These are phyloP conservation scores for Dione juno DNA, from an alignment of 2,888 invertebrate genomes.

Conservation along the genomic window DNA sequence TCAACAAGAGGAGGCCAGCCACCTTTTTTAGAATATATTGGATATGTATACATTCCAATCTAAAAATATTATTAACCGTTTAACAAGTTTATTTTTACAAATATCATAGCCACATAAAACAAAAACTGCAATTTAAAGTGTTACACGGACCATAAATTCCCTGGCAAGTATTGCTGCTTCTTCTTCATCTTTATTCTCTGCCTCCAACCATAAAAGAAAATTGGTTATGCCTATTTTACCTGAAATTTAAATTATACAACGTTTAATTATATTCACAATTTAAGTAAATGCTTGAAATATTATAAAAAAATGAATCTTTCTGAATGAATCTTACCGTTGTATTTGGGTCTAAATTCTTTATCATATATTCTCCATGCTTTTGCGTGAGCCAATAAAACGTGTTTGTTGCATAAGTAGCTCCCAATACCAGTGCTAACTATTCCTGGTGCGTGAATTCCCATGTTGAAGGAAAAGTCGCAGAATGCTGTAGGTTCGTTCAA, in stretches of 20 bases:
- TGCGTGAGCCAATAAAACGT: constrained; percentile 84
- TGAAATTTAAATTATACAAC: background rate
- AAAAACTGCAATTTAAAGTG: no score
- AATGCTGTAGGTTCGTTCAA: constrained; percentile 80
- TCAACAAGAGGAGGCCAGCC: background rate
- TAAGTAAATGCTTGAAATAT: no score
- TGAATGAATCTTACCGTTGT: no score
- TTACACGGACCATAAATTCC: background rate
- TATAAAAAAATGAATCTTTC: no score
- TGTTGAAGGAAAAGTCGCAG: constrained; percentile 63
- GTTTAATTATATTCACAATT: no score
- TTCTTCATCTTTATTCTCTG: background rate
- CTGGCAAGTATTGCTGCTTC: background rate
- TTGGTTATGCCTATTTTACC: background rate
- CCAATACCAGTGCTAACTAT: constrained; percentile 63
- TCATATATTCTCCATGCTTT: constrained; percentile 81
- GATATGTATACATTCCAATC: no score
- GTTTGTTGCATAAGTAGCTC: constrained; percentile 82
- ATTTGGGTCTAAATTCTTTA: constrained; percentile 71
- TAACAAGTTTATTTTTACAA: no score
- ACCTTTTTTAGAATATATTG: background rate
- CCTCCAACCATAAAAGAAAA: background rate
- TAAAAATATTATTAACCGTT: no score
- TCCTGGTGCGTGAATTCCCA: constrained; percentile 57
- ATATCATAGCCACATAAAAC: no score